Base-by-base conservation (phyloP, 1,140 invertebrate genomes). In the Battus philenor region DNA sequence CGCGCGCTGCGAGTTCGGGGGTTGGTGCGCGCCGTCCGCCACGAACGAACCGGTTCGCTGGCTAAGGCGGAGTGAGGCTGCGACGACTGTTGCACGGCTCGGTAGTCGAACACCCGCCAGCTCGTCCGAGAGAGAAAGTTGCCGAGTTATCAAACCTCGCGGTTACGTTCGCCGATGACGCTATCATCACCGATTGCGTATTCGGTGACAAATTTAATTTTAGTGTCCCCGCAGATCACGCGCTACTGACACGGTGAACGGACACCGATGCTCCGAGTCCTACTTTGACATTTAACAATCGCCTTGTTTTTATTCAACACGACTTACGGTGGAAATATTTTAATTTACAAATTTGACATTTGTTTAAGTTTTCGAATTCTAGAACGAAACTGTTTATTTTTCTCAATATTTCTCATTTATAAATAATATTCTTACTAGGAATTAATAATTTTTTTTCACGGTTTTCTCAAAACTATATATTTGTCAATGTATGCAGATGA, bases 131-230 rank as follows among this genome's bases (percentile, higher is more conserved):
- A 77, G 79, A 83, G 79, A 83, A 80, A 83, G 76, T 80, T 69
- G 60, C 57, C 55, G 46, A 68, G 73, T 77, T 82, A 82, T 82
- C 74, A 82, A 76, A 78, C 78, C 68, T 63, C 54, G 71, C 63
- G 71, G 73, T 83, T 83, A 83, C 76, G 75, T 83, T 70, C 45
- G 41, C 49, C 48, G 75, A 75, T 80, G 79, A 80, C 78, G 78
- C 70, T 70, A 61, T 73, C 65, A 69, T 70, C 72, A 55, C 55
- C 64, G 69, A 68, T 83, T 83, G 79, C 79, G 79, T 83, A 68
- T 78, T 59, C 73, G 65, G 58, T 71, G 78, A 80, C 76, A 79
- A 78, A 80, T 71, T 68, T 52, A 69, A 71, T 74, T 79, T 71
- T 70, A 59, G 65, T 58, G 55, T 68, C 62, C 59, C 60, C 48